Conservation (phyloP, 2,113 vertebrate species). For the Menidia beryllina region DNA sequence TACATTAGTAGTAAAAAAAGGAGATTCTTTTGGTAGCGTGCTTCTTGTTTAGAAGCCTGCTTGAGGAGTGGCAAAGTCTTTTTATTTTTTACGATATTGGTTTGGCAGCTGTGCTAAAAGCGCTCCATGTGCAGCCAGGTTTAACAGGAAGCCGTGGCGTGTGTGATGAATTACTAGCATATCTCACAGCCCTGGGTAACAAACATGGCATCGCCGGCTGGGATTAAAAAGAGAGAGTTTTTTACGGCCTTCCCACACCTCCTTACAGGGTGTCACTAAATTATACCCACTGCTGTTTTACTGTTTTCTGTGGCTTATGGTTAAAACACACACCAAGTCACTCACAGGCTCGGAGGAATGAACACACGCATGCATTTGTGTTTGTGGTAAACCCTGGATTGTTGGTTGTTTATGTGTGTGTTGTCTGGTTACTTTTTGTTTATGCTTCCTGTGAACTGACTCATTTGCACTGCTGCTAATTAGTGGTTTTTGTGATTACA, state of each 20-base stretch:
- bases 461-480: conserved; percentile 76
- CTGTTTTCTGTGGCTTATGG: conserved; percentile 79
- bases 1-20: conserved; percentile 46
- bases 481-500: conserved; percentile 75
- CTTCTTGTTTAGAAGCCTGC: conserved; percentile 69
- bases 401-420: conserved; percentile 74
- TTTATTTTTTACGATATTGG: conserved; percentile 78
- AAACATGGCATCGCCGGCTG: conserved; percentile 72
- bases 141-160: conserved; percentile 77
- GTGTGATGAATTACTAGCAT: conserved; percentile 80
- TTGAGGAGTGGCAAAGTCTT: conserved; percentile 52
- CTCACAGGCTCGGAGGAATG: conserved; percentile 46
- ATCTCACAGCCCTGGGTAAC: conserved; percentile 79
- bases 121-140: conserved; percentile 80
- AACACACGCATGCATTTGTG: conserved; percentile 46
- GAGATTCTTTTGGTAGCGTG: conserved; percentile 22
- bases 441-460: conserved; percentile 64
- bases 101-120: conserved; percentile 72
- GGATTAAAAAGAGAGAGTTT: conserved; percentile 77
- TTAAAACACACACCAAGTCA: conserved; percentile 65
- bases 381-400: conserved; percentile 71
- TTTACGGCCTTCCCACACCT: conserved; percentile 82
- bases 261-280: conserved; percentile 83
- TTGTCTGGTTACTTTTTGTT: conserved; percentile 70
- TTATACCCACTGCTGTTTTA: conserved; percentile 85